These are phyloP conservation scores for Apeltes quadracus DNA, from an alignment of 2,113 vertebrate genomes.

Conservation along the genomic window DNA sequence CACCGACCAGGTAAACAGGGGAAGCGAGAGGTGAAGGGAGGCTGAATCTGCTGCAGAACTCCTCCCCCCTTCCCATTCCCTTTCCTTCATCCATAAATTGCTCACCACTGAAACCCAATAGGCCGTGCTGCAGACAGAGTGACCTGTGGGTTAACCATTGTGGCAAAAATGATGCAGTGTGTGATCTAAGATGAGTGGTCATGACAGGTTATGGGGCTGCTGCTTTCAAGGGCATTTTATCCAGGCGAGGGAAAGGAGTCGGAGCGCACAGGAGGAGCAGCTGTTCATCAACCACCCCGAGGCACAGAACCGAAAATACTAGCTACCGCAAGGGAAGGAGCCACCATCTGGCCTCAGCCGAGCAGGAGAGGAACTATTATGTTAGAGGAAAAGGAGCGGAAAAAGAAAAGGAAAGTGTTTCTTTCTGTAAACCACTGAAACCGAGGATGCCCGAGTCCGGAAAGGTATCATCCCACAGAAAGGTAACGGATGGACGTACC, in stretches of 20 bases:
- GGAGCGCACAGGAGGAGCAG: conserved; percentile 28
- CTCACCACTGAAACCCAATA: conserved; percentile 24
- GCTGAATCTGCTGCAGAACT: neutral
- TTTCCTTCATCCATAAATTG: conserved; percentile 3
- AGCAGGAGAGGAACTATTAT: conserved; percentile 3
- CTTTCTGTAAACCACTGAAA: neutral
- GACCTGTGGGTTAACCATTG: neutral
- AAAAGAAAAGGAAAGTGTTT: neutral
- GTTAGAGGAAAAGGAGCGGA: neutral
- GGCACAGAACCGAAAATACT: conserved; percentile 15
- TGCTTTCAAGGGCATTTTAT: conserved; percentile 62
- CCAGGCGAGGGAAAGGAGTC: neutral
- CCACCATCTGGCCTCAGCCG: conserved; percentile 14
- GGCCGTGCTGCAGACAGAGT: conserved; percentile 25
- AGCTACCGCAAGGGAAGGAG: conserved; percentile 8
- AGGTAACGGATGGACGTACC: conserved; percentile 45
- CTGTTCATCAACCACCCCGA: conserved; percentile 42
- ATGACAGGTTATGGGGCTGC: conserved; percentile 36
- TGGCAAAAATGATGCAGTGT: neutral
- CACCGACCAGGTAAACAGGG: conserved; percentile 11
- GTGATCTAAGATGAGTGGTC: conserved; percentile 31
- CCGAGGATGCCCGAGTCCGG: neutral
- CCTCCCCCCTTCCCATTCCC: neutral
- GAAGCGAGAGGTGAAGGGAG: conserved; percentile 8
- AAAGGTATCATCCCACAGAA: neutral